These are phyloP conservation scores for Orthosia gracilis DNA, from an alignment of 2,888 invertebrate genomes.

Conservation along the genomic window DNA sequence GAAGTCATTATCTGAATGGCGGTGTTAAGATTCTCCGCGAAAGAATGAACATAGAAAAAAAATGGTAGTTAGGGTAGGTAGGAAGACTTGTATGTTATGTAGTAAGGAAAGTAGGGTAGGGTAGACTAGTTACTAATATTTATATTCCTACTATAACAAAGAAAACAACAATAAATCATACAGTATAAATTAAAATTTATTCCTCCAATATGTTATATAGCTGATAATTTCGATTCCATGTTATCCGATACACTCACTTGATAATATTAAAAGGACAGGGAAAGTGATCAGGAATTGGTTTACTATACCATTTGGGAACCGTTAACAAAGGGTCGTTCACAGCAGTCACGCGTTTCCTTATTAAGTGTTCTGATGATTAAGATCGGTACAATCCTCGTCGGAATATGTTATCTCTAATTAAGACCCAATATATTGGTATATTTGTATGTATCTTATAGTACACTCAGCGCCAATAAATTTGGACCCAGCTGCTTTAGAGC, in stretches of 20 bases:
- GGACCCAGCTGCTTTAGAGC: no score
- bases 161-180: constrained; percentile 13
- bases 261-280: constrained; percentile 25
- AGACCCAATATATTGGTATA: constrained; percentile 18
- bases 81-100: no score
- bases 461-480: no score
- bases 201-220: neutral
- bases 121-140: neutral
- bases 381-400: constrained; percentile 34
- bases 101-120: no score
- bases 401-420: constrained; percentile 35
- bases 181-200: constrained; percentile 17
- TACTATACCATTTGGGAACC: constrained; percentile 40
- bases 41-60: no score
- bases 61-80: no score
- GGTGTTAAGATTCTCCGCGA: no score
- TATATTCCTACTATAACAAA: neutral
- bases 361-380: constrained; percentile 43
- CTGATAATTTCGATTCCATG: constrained; percentile 2
- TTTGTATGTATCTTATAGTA: neutral
- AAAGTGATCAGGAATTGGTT: constrained; percentile 23
- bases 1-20: no score
- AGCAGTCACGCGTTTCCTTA: constrained; percentile 37
- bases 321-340: constrained; percentile 33
- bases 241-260: constrained; percentile 13